Evolutionary conservation across 2,797 vertebrate species (phyloP), one percentile per base, ranked within the genome.

Genomic region (Sorex maritimensis): DNA sequence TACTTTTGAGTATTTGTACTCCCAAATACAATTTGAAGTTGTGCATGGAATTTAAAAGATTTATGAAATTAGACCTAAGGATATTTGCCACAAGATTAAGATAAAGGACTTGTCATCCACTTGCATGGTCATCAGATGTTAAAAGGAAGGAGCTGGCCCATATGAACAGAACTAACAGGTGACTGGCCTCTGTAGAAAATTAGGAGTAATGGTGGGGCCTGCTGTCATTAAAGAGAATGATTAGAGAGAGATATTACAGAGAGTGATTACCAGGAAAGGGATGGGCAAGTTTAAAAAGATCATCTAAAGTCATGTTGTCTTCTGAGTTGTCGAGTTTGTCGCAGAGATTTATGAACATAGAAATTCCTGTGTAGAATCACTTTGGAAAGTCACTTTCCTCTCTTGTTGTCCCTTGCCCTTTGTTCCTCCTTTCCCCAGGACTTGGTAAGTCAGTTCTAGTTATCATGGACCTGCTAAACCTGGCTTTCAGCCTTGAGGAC

Each of bases 381-480:
- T 44, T 92, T 38, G 83, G 84, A 52, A 4, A 23, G 61, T 61
- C 15, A 71, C 30, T 44, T 71, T 46, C 9, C 24, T 90, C 52
- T 52, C 9, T 65, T 74, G 21, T 15, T 23, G 67, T 74, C 74
- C n/a, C 34, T 21, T 0, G 44, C 24, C 41, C 21, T 71, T 73
- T 69, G 44, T 46, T 38, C 8, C 63, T 67, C 68, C 61, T 68
- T 52, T 75, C n/a, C 23, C 19, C 19, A 12, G 77, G 19, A 63
- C 79, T 88, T 78, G 69, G 72, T 71, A 93, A 93, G 88, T 78
- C 73, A 87, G 74, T 88, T 79, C 14, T 55, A 14, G 61, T 65
- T 44, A 19, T 34, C 41, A 14, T 23, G 8, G 65, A 44, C 55
- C 38, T 78, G 81, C 41, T 88, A 67, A 65, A 81, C 78, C 1